phyloP scores from a whole-genome alignment of 2,888 invertebrate species.

The Chromoteleia sp. region DNA sequence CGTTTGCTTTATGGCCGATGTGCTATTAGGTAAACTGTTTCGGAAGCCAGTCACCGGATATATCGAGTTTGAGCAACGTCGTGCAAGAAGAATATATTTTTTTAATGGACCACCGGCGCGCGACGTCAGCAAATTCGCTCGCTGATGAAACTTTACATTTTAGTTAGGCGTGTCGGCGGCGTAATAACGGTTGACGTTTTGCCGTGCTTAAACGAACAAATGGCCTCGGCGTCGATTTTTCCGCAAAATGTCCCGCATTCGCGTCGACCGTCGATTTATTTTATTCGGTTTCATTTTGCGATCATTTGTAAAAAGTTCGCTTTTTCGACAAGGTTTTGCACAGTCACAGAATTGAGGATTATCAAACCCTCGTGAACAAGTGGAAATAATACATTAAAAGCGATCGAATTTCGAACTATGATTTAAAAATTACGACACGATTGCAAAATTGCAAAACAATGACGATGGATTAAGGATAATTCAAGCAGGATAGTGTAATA shows the following conservation, averaged over 20 bases:
- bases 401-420: too few species aligned
- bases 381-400: too few species aligned
- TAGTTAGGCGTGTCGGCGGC: constrained; percentile 52
- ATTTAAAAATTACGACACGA: too few species aligned
- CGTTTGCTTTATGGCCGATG: constrained; percentile 58
- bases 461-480: too few species aligned
- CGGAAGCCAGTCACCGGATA: constrained; percentile 44
- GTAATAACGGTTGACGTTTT: constrained; percentile 39
- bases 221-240: constrained; percentile 21
- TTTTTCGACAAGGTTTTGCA: too few species aligned
- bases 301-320: too few species aligned
- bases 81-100: constrained; percentile 38
- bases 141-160: constrained; percentile 55
- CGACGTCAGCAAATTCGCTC: constrained; percentile 26
- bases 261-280: constrained; percentile 15
- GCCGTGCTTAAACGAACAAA: constrained; percentile 27
- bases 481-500: too few species aligned
- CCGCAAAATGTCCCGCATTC: constrained; percentile 29
- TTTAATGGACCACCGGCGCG: constrained; percentile 32
- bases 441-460: too few species aligned
- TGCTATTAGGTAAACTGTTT: constrained; percentile 64
- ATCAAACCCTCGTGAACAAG: too few species aligned
- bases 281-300: constrained; percentile 21
- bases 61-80: constrained; percentile 41
- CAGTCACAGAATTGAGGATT: too few species aligned